Percentiles rank a stretch among this genome's conserved stretches.
Conservation (phyloP, 2,113 vertebrate species). For the Lipophrys pholis region DNA sequence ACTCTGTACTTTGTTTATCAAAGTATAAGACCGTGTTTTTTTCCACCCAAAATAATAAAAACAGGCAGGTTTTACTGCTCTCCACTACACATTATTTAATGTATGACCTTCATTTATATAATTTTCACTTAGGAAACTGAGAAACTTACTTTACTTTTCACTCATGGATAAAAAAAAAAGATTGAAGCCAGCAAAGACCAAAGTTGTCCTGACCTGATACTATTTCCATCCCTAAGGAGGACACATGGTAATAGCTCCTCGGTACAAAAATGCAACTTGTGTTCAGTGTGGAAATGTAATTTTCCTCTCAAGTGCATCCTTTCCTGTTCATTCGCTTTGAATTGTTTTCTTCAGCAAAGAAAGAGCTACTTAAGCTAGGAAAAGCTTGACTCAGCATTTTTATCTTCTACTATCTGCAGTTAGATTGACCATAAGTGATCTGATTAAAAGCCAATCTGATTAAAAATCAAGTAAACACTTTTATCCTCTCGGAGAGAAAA, state of each 20-base stretch:
- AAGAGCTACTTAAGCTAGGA: constrained; percentile 3
- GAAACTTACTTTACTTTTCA: constrained; percentile 10
- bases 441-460: too few species aligned
- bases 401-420: too few species aligned
- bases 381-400: constrained; percentile 6
- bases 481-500: too few species aligned
- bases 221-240: constrained; percentile 24
- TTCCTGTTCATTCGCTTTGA: constrained; percentile 21
- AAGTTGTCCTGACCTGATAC: constrained; percentile 35
- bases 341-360: background rate
- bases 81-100: background rate
- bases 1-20: background rate
- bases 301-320: constrained; percentile 54
- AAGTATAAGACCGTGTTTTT: too few species aligned
- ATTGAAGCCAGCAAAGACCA: constrained; percentile 20
- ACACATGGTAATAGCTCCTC: constrained; percentile 50
- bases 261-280: constrained; percentile 43
- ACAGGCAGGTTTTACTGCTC: constrained; percentile 7
- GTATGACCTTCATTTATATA: background rate
- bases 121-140: background rate
- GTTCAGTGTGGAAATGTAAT: constrained; percentile 61
- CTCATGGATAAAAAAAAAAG: background rate
- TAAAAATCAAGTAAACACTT: too few species aligned
- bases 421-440: too few species aligned
- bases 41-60: background rate